Percentiles rank a stretch among this genome's conserved stretches.
These are phyloP conservation scores for Caenorhabditis brenneri DNA, from an alignment of 1,140 invertebrate genomes.

Conservation along the genomic window DNA sequence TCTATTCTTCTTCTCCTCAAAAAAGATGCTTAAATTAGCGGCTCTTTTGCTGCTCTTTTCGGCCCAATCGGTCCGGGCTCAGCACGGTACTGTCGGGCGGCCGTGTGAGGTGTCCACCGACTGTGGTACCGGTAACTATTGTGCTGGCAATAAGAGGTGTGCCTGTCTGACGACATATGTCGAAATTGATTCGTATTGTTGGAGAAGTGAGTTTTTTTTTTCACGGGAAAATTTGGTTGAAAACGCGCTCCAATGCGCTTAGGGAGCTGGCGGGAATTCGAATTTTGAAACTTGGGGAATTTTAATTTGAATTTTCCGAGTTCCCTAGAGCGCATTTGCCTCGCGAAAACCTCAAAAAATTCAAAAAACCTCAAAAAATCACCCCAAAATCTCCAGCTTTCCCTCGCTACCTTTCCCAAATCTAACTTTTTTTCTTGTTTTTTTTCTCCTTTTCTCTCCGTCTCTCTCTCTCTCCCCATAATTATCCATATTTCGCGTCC, in stretches of 20 bases:
- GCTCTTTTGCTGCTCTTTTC: conserved; percentile 27
- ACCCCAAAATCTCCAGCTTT: no score
- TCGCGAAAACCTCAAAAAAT: not conserved
- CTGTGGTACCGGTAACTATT: conserved; percentile 70
- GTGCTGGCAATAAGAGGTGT: conserved; percentile 70
- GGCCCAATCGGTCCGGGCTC: conserved; percentile 33
- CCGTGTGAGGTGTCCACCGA: conserved; percentile 69
- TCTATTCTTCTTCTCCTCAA: not conserved
- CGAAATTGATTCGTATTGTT: conserved; percentile 70
- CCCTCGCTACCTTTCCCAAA: no score
- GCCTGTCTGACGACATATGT: conserved; percentile 70
- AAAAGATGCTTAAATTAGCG: conserved; percentile 32
- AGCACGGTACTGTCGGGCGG: conserved; percentile 67
- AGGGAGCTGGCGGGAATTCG: no score
- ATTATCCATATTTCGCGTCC: not conserved
- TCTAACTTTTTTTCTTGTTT: no score
- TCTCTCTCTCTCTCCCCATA: no score
- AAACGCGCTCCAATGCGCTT: no score
- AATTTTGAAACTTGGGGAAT: no score
- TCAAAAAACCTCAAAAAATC: no score
- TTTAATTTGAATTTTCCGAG: no score
- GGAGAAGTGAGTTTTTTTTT: conserved; percentile 66
- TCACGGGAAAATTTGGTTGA: not conserved
- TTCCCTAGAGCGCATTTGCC: not conserved
- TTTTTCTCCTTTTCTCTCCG: no score